phyloP scores from a whole-genome alignment of 2,797 vertebrate species.

The Pseudopleuronectes americanus region DNA sequence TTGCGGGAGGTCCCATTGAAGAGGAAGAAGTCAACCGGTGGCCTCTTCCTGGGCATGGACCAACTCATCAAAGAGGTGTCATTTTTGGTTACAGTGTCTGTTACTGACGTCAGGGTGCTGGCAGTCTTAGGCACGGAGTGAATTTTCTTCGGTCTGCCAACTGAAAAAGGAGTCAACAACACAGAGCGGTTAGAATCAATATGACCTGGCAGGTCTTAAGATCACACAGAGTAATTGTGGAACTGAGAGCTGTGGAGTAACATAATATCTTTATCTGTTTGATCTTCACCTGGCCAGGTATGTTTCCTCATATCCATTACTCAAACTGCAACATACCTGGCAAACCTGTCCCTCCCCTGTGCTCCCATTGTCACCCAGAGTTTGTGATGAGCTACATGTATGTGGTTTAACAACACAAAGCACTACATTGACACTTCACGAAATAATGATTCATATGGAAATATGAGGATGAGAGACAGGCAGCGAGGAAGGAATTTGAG shows the following conservation, averaged over 20 bases:
- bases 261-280: constrained; percentile 55
- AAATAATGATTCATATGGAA: constrained; percentile 59
- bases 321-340: constrained; percentile 63
- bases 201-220: constrained; percentile 37
- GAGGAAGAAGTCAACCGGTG: constrained; percentile 91
- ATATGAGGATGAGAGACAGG: constrained; percentile 31
- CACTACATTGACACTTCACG: constrained; percentile 30
- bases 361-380: constrained; percentile 29
- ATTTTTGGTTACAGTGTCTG: constrained; percentile 73
- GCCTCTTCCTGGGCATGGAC: constrained; percentile 88
- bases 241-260: constrained; percentile 58
- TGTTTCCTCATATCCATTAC: constrained; percentile 62
- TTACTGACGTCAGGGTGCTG: constrained; percentile 39
- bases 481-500: constrained; percentile 32
- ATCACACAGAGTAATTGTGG: constrained; percentile 56
- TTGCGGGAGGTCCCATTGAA: constrained; percentile 90
- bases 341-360: constrained; percentile 60
- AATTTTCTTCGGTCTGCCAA: constrained; percentile 87
- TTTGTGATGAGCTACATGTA: constrained; percentile 45
- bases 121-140: constrained; percentile 82
- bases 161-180: constrained; percentile 68
- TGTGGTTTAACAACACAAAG: constrained; percentile 40
- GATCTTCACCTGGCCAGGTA: constrained; percentile 57
- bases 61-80: constrained; percentile 87
- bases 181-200: constrained; percentile 48